These are phyloP conservation scores for Artibeus lituratus DNA, from an alignment of 2,797 vertebrate species.

Conservation along the genomic window DNA sequence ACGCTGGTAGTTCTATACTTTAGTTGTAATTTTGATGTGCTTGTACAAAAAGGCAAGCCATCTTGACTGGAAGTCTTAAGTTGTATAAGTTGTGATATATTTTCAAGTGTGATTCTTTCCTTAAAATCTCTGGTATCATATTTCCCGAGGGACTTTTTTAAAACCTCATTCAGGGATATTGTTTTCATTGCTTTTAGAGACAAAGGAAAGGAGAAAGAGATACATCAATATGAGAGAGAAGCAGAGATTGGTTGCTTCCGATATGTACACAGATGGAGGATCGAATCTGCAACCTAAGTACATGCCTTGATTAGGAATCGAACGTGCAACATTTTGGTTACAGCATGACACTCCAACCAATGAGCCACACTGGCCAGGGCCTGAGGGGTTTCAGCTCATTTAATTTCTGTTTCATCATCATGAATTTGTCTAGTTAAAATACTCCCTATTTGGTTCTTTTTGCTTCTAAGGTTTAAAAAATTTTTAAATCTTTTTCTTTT, in stretches of 20 bases:
- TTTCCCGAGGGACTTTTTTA: neutral
- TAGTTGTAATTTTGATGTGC: neutral
- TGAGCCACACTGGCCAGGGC: neutral
- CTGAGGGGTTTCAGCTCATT: neutral
- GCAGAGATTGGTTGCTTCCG: neutral
- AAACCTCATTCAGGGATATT: neutral
- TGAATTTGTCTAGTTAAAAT: neutral
- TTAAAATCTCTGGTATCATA: neutral
- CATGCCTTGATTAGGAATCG: neutral
- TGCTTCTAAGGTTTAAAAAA: neutral
- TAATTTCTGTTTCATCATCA: neutral
- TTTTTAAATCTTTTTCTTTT: neutral
- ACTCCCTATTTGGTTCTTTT: neutral
- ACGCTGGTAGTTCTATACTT: neutral
- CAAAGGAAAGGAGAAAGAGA: neutral
- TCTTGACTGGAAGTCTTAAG: neutral
- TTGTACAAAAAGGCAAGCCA: neutral
- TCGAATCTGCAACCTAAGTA: neutral
- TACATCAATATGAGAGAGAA: neutral
- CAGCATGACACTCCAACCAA: neutral
- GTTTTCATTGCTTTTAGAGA: neutral
- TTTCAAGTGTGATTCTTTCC: neutral
- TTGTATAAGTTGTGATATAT: neutral
- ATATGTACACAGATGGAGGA: neutral
- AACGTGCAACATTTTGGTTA: neutral